A percentile compares a stretch with the other conserved stretches of the same genome.
These are phyloP conservation scores for Actinemys pallida DNA, from an alignment of 2,113 vertebrate genomes.

Conservation along the genomic window DNA sequence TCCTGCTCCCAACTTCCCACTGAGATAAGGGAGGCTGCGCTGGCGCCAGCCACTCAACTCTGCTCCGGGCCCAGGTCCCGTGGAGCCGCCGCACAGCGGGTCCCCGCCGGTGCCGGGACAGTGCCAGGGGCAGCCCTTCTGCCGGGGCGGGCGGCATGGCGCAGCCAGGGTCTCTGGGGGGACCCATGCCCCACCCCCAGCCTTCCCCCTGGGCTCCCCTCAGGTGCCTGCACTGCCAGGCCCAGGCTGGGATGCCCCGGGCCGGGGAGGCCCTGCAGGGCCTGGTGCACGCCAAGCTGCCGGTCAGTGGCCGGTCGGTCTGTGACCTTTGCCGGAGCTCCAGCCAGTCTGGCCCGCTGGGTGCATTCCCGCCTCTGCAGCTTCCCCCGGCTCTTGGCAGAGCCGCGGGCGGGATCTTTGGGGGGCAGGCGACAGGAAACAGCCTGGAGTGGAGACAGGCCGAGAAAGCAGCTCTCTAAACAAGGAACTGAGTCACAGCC, in stretches of 20 bases:
- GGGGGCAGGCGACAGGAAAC: not conserved
- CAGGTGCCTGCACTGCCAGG: conserved; percentile 51
- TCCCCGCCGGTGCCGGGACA: not conserved
- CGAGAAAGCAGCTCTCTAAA: not conserved
- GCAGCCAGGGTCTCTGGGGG: conserved; percentile 34
- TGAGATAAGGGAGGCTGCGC: conserved; percentile 59
- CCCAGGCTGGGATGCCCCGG: conserved; percentile 31
- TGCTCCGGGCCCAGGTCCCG: not conserved
- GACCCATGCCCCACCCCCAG: conserved; percentile 60
- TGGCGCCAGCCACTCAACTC: conserved; percentile 57
- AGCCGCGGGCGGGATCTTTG: not conserved
- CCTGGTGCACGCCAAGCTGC: not conserved
- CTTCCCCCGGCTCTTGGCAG: conserved; percentile 56
- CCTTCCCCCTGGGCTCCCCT: conserved; percentile 10
- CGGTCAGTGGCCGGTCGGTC: not conserved
- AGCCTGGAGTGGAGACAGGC: not conserved
- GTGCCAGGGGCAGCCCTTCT: conserved; percentile 31
- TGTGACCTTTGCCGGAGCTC: fast-evolving
- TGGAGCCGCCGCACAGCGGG: not conserved
- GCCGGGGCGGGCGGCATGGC: conserved; percentile 24
- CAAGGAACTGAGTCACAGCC: not conserved
- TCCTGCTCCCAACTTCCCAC: conserved; percentile 69
- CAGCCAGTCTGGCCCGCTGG: not conserved
- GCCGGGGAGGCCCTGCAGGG: not conserved
- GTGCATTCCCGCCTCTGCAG: not conserved